phyloP scores from a whole-genome alignment of 2,113 vertebrate genomes.

The Strix aluco region DNA sequence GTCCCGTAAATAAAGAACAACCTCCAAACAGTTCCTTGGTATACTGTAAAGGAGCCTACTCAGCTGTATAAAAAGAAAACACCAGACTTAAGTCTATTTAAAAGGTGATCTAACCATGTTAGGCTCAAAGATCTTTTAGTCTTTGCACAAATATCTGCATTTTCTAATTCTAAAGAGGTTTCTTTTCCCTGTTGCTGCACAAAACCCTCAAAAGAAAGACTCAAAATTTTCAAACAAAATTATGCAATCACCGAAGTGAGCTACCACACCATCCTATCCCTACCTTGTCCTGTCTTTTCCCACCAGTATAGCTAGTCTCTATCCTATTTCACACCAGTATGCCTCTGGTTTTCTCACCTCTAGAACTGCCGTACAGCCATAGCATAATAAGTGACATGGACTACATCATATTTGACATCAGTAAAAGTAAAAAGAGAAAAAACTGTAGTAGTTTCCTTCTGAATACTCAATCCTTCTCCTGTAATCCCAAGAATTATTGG shows the following conservation, averaged over 20 bases:
- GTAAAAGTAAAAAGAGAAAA: background rate
- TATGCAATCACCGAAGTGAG: background rate
- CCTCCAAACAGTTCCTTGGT: background rate
- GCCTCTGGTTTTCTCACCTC: background rate
- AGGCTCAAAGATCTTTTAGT: background rate
- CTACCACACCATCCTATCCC: background rate
- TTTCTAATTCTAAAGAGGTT: background rate
- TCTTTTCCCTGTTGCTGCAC: background rate
- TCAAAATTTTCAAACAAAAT: background rate
- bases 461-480: background rate
- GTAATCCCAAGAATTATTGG: background rate
- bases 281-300: background rate
- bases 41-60: background rate
- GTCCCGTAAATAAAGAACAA: background rate
- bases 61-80: background rate
- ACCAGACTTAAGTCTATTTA: background rate
- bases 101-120: background rate
- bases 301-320: too few species aligned
- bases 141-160: background rate
- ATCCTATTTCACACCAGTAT: background rate
- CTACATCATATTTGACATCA: background rate
- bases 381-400: background rate
- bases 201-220: background rate
- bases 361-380: background rate
- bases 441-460: background rate